Conservation (phyloP, 2,888 invertebrate species). For the Trachelus stipa region DNA sequence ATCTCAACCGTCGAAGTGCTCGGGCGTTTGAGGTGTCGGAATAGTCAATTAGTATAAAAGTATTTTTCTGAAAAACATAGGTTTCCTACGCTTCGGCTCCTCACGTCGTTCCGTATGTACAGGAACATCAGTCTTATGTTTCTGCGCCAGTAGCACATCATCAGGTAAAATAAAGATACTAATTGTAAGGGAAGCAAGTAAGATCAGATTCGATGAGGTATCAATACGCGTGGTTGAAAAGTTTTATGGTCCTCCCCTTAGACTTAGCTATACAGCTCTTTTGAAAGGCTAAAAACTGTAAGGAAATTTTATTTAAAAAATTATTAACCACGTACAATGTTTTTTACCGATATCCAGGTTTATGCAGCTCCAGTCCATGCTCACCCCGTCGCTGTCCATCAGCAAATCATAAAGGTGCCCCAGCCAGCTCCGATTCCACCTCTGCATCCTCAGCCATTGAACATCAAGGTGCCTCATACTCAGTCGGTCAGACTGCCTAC, state of each 20-base stretch:
- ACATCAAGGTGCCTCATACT: slow-evolving; percentile 52
- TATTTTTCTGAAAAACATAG: slow-evolving; percentile 12
- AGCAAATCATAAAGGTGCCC: slow-evolving; percentile 43
- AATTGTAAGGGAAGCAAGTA: background rate
- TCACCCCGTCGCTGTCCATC: slow-evolving; percentile 1
- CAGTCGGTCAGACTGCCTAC: slow-evolving; percentile 52
- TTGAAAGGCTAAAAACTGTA: background rate
- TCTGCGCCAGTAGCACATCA: background rate
- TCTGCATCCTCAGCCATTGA: slow-evolving; percentile 59
- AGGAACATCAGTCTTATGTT: background rate
- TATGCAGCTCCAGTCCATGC: background rate
- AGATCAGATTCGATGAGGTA: background rate
- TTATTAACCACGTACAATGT: background rate
- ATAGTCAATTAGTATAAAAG: background rate
- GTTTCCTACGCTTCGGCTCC: slow-evolving; percentile 15
- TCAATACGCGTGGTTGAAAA: background rate
- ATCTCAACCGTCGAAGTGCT: background rate
- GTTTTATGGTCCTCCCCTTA: background rate
- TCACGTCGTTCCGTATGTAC: background rate
- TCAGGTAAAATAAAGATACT: background rate
- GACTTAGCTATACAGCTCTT: background rate
- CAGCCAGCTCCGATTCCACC: slow-evolving; percentile 58
- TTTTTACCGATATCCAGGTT: background rate
- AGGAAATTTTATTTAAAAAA: background rate
- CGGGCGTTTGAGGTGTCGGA: background rate